Conservation (phyloP, 1,140 invertebrate genomes). For the Eriocheir sinensis region DNA sequence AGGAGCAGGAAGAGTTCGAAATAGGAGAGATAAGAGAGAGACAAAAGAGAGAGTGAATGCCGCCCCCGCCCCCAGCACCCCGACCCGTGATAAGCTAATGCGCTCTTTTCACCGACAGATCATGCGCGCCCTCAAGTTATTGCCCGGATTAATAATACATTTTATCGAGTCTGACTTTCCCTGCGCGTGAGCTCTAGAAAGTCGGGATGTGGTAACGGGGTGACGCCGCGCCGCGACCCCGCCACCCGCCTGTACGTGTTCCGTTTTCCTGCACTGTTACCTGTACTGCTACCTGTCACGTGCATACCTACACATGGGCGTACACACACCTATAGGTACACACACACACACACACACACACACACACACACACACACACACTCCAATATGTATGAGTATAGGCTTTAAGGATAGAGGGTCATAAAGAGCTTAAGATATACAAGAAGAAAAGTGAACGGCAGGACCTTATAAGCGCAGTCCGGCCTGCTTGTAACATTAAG, state of each 20-base stretch:
- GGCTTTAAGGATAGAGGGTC: too few relatives aligned
- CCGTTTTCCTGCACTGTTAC: background rate
- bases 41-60: too few relatives aligned
- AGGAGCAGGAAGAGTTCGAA: background rate
- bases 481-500: too few relatives aligned
- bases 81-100: constrained; percentile 14
- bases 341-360: background rate
- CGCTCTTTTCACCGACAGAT: constrained; percentile 10
- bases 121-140: background rate
- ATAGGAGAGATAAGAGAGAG: background rate
- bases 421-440: too few relatives aligned
- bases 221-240: background rate
- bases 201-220: constrained; percentile 11
- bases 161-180: background rate
- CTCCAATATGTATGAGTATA: background rate
- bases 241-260: background rate
- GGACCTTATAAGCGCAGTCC: too few relatives aligned
- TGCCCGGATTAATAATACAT: background rate
- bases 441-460: too few relatives aligned
- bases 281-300: background rate
- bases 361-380: background rate
- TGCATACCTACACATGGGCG: background rate
- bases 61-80: background rate
- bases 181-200: background rate
- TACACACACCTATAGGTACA: background rate